Percentiles rank a stretch among this genome's conserved stretches.
These are phyloP conservation scores for Luidia sarsii DNA, from an alignment of 53 echinoderm and acorn worm species.

Conservation along the genomic window DNA sequence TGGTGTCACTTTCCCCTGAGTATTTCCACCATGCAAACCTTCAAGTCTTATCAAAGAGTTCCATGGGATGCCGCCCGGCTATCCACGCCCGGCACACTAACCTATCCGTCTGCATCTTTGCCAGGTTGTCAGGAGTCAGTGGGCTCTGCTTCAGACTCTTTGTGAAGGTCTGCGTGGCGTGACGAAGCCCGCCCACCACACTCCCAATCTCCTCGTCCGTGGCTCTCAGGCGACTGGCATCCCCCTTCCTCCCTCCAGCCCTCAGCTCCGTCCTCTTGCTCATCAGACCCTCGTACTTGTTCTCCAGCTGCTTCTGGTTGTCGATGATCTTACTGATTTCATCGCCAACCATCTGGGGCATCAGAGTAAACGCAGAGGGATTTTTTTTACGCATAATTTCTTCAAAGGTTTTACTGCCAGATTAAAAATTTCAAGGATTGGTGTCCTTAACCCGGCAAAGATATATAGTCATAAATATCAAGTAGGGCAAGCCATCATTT, in stretches of 20 bases:
- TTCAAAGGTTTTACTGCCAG: too few species aligned
- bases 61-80: too few species aligned
- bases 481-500: too few species aligned
- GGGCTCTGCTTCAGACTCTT: slow-evolving; percentile 97
- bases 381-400: too few species aligned
- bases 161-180: slow-evolving; percentile 79
- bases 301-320: slow-evolving; percentile 88
- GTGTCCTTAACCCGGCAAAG: too few species aligned
- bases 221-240: slow-evolving; percentile 60
- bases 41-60: too few species aligned
- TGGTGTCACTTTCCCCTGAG: too few species aligned
- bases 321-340: slow-evolving; percentile 95
- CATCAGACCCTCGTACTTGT: slow-evolving; percentile 81
- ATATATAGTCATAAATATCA: too few species aligned
- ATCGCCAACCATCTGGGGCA: slow-evolving; percentile 97
- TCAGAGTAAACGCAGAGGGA: too few species aligned
- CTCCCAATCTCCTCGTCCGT: slow-evolving; percentile 79
- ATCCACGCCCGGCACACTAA: too few species aligned
- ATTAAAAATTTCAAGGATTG: too few species aligned
- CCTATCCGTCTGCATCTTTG: slow-evolving; percentile 94
- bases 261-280: slow-evolving; percentile 76
- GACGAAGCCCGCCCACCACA: slow-evolving; percentile 85
- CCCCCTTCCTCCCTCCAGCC: slow-evolving; percentile 69
- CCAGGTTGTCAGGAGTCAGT: slow-evolving; percentile 85
- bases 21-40: too few species aligned